Conservation (phyloP, 2,888 invertebrate species). For the Allolobophora icterica region DNA sequence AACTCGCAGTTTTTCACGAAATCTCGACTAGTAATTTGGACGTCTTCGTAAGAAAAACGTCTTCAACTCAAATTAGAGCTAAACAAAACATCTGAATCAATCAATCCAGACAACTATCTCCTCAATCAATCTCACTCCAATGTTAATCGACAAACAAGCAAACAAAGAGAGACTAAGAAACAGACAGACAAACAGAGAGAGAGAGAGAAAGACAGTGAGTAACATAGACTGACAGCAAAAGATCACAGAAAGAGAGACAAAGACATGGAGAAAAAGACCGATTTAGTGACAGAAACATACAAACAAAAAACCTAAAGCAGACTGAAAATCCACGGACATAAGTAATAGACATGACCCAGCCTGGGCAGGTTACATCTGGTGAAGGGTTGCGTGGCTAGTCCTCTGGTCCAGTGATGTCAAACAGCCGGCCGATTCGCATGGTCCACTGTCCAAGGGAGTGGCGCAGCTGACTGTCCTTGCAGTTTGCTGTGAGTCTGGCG, state of each 20-base stretch:
- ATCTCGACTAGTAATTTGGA: neutral
- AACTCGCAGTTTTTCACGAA: no score
- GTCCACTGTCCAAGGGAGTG: slow-evolving; percentile 70
- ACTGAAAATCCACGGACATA: neutral
- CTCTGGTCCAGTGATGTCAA: slow-evolving; percentile 43
- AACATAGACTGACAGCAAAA: neutral
- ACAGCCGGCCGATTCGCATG: slow-evolving; percentile 66
- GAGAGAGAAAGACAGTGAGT: neutral
- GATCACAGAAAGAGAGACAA: no score
- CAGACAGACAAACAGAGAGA: neutral
- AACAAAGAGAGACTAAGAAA: neutral
- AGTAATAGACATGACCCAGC: neutral
- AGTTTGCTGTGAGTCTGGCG: slow-evolving; percentile 70
- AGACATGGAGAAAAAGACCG: no score
- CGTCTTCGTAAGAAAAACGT: neutral
- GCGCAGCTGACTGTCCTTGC: slow-evolving; percentile 69
- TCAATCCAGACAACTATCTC: neutral
- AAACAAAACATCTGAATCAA: neutral
- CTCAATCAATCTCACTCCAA: no score
- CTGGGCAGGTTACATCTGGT: neutral
- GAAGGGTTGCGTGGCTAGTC: neutral
- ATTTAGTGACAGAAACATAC: neutral
- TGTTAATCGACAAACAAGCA: no score
- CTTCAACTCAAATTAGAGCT: neutral
- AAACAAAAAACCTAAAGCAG: neutral